Evolutionary conservation across 2,113 vertebrate genomes (phyloP), one percentile per base, ranked within the genome.

Genomic region (Mellivora capensis): DNA sequence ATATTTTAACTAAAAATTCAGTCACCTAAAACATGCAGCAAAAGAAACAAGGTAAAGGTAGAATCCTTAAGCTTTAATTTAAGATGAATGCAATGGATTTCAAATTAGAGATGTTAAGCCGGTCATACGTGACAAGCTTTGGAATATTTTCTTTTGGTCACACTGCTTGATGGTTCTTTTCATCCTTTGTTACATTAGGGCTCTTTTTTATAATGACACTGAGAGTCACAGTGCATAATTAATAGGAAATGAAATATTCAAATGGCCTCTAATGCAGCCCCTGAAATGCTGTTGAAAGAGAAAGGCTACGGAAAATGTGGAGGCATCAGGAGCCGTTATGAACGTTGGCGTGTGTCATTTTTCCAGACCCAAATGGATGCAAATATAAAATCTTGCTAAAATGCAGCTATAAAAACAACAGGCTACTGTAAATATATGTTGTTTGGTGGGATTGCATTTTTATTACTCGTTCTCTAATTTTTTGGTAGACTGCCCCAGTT

Each of bases 201-300:
- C 99, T 99, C 99, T 99, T 99, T 98, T 99, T 99, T 99, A 99
- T 99, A 99, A 99, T 99, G 99, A 99, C 99, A 99, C 99, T 99
- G 99, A 99, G 99, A 99, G 99, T 99, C 99, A 99, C 99, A 99
- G 99, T 99, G 99, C 99, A 99, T 99, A 99, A 99, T 99, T 99
- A 99, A 99, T 99, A 99, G 99, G 99, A 99, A 99, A 99, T 99
- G 99, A 99, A 99, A 99, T 99, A 99, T 99, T 99, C 99, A 99
- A 99, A 99, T 99, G 99, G 99, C 99, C 99, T 99, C 99, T 99
- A 99, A 99, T 99, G 99, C 99, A 99, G 99, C 99, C 99, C 99
- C 99, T 99, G 99, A 99, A 99, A 99, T 99, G 99, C 98, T 99
- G 99, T 98, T 99, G 99, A 99, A 99, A 99, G 99, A 98, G 99